Base-by-base conservation (phyloP, 2,113 vertebrate species). In the Mastomys coucha region DNA sequence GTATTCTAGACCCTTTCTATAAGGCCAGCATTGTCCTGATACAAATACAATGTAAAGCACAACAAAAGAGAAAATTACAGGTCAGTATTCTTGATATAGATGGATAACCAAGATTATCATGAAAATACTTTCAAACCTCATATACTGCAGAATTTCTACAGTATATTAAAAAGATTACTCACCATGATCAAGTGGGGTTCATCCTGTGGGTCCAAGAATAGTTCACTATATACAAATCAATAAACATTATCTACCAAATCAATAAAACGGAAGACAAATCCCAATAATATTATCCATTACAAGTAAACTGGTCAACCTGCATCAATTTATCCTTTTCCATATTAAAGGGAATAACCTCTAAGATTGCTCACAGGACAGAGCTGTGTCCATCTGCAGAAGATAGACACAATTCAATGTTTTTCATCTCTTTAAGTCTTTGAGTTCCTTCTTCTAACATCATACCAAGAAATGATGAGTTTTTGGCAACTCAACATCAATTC, bases 381-480 rank as follows among this genome's bases (percentile, higher is more conserved):
- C 4, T 92, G 42, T 65, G 31, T 17, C 14, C 73, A 75, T 19
- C 11, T 73, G n/a, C 14, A 85, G 20, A 5, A 78, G 45, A 85
- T 80, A 73, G 86, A 91, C 58, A 63, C 26, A 76, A 56, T 75
- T 45, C 39, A 88, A 69, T 33, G 80, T 81, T 90, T 90, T 16
- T 24, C 24, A 26, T 80, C 75, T 85, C 51, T n/a, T 49, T 58
- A 95, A 73, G 67, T 17, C 22, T 91, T 93, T 73, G 45, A 87
- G 91, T 91, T 80, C 42, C 65, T 80, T 91, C 63, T 80, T 91
- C n/a, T 93, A 85, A 93, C 24, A 91, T 73, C 16, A 73, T 49
- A 76, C 31, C 33, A 73, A 73, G 28, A 58, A 63, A 87, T n/a
- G n/a, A n/a, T n/a, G n/a, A n/a, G n/a, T 56, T 91, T 60, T 60